Evolutionary conservation across 2,888 invertebrate genomes (phyloP), one percentile per base, ranked within the genome.

Genomic region (Argyresthia albistria): DNA sequence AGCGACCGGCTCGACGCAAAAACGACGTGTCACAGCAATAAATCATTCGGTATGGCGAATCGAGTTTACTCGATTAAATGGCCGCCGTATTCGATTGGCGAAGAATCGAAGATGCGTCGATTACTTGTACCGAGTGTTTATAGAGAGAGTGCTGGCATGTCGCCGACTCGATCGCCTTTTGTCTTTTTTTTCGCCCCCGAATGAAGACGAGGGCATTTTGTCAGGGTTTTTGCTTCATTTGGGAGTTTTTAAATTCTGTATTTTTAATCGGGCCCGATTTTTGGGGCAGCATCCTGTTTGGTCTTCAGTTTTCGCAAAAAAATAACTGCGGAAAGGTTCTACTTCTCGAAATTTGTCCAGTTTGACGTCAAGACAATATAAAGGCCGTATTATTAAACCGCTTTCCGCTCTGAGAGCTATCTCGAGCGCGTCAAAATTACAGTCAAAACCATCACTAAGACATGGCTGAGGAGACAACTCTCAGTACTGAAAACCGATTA

Each of bases 1-100:
- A 78, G 73, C 69, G 70, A 60, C 60, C 64, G 66, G 60, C 65
- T 64, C 67, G 63, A 66, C 65, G 72, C 81, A 86, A 86, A 87
- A 87, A 86, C 73, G 75, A 83, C 80, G 87, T 87, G 87, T 87
- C 73, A 75, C 69, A 65, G 75, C 72, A 81, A 83, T 87, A 87
- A 87, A 87, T 86, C 86, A 87, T 84, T 80, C 76, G 62, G 66
- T 61, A 61, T 62, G 67, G 72, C 76, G 70, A 78, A 71, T 74
- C 69, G 73, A 74, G 76, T 77, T 78, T 76, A 81, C 80, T 80
- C 82, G 82, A 82, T 79, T 82, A 80, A 82, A 77, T 76, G 77
- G 69, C 73, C 73, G 73, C 46, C 47, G 47, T 42, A 77, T 78
- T 80, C 80, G 80, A 81, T 81, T 76, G 76, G 66, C 76, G 76